Percentiles rank a stretch among this genome's conserved stretches.
Evolutionary conservation across 2,888 invertebrate genomes (phyloP).

Genomic region (Aphidius colemani): DNA sequence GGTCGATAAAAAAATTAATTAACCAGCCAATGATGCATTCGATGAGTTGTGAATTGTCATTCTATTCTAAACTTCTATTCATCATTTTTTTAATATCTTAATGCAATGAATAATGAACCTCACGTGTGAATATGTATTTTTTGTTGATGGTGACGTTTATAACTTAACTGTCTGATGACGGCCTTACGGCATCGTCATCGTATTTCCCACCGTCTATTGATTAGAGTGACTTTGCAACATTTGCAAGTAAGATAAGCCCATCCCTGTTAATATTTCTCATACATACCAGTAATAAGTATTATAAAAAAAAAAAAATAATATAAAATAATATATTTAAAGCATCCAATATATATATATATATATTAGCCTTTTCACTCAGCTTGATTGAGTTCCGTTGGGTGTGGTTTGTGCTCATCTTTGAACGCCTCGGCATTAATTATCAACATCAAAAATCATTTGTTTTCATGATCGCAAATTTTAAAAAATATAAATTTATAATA

Average conservation of each 20-base stretch:
- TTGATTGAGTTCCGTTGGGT: slow-evolving; percentile 57
- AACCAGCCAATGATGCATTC: too few species aligned
- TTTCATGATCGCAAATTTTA: slow-evolving; percentile 17
- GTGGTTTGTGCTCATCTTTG: slow-evolving; percentile 47
- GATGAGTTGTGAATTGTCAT: neutral
- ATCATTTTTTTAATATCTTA: neutral
- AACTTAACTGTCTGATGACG: neutral
- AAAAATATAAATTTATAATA: neutral
- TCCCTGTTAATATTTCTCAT: slow-evolving; percentile 24
- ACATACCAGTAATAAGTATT: neutral
- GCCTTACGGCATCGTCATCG: slow-evolving; percentile 40
- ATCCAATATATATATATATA: neutral
- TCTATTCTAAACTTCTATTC: neutral
- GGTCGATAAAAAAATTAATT: too few species aligned
- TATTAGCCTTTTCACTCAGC: slow-evolving; percentile 39
- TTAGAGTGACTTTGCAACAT: slow-evolving; percentile 53
- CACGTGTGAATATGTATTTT: too few species aligned
- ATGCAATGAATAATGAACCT: neutral
- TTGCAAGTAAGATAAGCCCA: slow-evolving; percentile 45
- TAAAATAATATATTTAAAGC: too few species aligned
- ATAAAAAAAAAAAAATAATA: too few species aligned
- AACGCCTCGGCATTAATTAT: slow-evolving; percentile 56
- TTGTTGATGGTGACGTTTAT: too few species aligned
- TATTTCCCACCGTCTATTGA: slow-evolving; percentile 46
- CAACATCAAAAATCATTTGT: slow-evolving; percentile 39